Evolutionary conservation across 2,888 invertebrate species (phyloP), one percentile per base, ranked within the genome.

Genomic region (Neocrepidodera transversa): DNA sequence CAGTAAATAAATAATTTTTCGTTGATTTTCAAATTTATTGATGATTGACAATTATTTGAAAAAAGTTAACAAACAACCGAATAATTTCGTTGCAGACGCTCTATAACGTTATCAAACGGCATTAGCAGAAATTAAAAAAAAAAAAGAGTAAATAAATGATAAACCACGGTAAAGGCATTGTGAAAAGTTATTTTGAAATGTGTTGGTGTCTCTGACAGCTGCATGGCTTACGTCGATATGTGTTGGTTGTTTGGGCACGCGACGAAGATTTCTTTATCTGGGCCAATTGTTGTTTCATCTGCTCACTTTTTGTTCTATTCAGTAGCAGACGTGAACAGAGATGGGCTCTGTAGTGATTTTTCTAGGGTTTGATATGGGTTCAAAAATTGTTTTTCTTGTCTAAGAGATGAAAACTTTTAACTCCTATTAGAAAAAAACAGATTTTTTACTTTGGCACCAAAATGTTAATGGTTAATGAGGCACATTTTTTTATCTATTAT

Each of bases 221-320:
- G 74, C 71, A 69, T 67, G 68, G 62, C 54, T 60, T 43, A 55
- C 50, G 32, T 54, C 66, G 69, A 65, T 73, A 73, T 73, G 66
- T 36, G 47, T n/a, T n/a, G n/a, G n/a, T 50, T 60, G 53, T 52
- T 64, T 61, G 71, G 74, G 76, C 78, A 78, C 78, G 77, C 76
- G 78, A 76, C 76, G n/a, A 71, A 74, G 74, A 76, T 76, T 76
- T 76, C 77, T 78, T 78, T 78, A 78, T 78, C 77, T 77, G 70
- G 72, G 71, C 70, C 77, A 74, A 77, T 78, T 77, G 77, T 77
- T 78, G 74, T 77, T 78, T 78, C 77, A 78, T 78, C 78, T 78
- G 78, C 70, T 67, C 60, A 48, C 60, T 63, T 63, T 63, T 64
- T 61, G 64, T 65, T 62, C 56, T 59, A 58, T 65, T 62, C 63